phyloP scores from a whole-genome alignment of 2,888 invertebrate genomes.

The Aleiodes testaceus region DNA sequence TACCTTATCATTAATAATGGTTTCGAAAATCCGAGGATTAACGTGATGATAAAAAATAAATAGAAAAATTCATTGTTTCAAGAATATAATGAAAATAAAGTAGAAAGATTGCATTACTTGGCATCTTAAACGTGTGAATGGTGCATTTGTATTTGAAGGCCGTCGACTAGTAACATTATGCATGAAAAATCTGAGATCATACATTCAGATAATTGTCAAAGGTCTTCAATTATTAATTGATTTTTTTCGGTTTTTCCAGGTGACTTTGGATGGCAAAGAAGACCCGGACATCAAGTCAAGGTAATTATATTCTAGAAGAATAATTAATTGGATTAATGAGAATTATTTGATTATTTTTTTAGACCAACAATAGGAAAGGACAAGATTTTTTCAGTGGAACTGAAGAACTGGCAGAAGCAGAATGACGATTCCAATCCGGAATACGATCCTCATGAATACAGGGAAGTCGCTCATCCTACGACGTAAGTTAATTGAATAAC shows the following conservation, averaged over 20 bases:
- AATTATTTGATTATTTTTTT: neutral
- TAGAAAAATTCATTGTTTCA: neutral
- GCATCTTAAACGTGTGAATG: constrained; percentile 20
- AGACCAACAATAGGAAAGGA: neutral
- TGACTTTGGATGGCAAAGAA: too few relatives aligned
- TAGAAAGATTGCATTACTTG: neutral
- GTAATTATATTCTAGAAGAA: too few relatives aligned
- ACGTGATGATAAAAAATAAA: too few relatives aligned
- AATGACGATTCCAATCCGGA: constrained; percentile 73
- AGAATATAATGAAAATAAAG: neutral
- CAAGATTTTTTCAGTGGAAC: constrained; percentile 12
- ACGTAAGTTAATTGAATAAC: too few relatives aligned
- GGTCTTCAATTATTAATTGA: constrained; percentile 8
- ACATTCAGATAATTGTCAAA: neutral
- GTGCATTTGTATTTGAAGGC: constrained; percentile 25
- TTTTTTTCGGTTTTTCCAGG: too few relatives aligned
- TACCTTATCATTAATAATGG: too few relatives aligned
- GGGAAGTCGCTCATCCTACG: constrained; percentile 82
- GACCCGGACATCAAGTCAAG: too few relatives aligned
- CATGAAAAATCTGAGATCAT: constrained; percentile 20
- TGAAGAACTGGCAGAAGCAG: constrained; percentile 11
- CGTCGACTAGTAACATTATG: constrained; percentile 12
- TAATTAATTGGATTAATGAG: neutral
- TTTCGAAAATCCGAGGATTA: too few relatives aligned
- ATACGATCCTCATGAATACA: constrained; percentile 81